These are phyloP conservation scores for Microtus ochrogaster DNA, from an alignment of 2,113 vertebrate genomes.

Conservation along the genomic window DNA sequence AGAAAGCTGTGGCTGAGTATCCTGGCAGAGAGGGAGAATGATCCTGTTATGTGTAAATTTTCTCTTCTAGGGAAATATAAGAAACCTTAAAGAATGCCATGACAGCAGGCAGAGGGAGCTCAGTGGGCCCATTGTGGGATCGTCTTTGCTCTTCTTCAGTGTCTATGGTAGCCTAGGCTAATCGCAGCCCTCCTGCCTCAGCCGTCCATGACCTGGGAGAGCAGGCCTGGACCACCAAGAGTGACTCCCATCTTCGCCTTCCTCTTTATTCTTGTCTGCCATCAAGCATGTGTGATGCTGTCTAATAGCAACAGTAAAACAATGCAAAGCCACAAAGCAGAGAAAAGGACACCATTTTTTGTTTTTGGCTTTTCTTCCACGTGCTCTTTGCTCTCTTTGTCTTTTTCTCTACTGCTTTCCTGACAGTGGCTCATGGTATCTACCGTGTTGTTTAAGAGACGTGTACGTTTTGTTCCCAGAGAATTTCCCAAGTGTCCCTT, in stretches of 20 bases:
- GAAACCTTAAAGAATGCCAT: not conserved
- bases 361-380: not conserved
- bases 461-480: not conserved
- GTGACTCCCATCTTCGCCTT: not conserved
- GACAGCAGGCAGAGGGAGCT: not conserved
- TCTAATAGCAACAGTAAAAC: not conserved
- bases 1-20: not conserved
- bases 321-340: not conserved
- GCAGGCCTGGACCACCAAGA: not conserved
- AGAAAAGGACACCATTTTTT: not conserved
- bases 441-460: not conserved
- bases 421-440: not conserved
- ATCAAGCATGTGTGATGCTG: not conserved
- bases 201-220: not conserved
- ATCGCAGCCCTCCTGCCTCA: not conserved
- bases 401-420: not conserved
- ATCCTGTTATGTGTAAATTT: not conserved
- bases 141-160: not conserved
- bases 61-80: not conserved
- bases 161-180: not conserved
- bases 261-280: not conserved
- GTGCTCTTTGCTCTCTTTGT: not conserved
- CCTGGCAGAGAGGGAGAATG: not conserved
- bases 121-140: not conserved
- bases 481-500: not conserved